Evolutionary conservation across 2,113 vertebrate species (phyloP).

Genomic region (Halcyon senegalensis): DNA sequence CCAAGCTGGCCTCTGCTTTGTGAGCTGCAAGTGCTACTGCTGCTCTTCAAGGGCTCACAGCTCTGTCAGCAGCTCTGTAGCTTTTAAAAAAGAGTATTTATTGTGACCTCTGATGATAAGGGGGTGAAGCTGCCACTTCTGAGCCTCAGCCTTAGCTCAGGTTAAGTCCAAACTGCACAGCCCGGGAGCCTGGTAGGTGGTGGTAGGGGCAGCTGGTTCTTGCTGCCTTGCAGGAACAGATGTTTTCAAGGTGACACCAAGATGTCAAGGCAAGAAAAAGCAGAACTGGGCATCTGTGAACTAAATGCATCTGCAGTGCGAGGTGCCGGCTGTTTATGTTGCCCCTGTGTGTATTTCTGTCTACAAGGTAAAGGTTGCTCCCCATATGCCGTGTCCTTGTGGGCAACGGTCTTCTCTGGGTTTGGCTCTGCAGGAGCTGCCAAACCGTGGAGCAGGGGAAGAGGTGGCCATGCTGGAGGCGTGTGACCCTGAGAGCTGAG

Average conservation of each 20-base stretch:
- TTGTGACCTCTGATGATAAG: not conserved
- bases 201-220: not conserved
- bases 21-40: not conserved
- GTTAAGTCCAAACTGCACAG: not conserved
- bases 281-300: not conserved
- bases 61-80: not conserved
- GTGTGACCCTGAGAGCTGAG: rapidly evolving
- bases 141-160: not conserved
- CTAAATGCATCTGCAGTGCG: not conserved
- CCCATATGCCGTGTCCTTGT: rapidly evolving
- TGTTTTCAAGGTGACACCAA: not conserved
- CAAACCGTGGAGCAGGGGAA: rapidly evolving
- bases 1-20: not conserved
- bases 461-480: rapidly evolving
- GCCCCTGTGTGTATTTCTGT: rapidly evolving
- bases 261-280: not conserved
- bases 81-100: not conserved
- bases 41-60: not conserved
- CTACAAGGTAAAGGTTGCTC: rapidly evolving
- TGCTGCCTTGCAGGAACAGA: not conserved
- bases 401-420: rapidly evolving
- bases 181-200: not conserved
- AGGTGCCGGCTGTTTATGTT: not conserved
- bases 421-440: not conserved
- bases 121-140: rapidly evolving